A percentile compares a stretch with the other conserved stretches of the same genome.
Evolutionary conservation across 2,888 invertebrate species (phyloP).

Genomic region (Junonia oenone): DNA sequence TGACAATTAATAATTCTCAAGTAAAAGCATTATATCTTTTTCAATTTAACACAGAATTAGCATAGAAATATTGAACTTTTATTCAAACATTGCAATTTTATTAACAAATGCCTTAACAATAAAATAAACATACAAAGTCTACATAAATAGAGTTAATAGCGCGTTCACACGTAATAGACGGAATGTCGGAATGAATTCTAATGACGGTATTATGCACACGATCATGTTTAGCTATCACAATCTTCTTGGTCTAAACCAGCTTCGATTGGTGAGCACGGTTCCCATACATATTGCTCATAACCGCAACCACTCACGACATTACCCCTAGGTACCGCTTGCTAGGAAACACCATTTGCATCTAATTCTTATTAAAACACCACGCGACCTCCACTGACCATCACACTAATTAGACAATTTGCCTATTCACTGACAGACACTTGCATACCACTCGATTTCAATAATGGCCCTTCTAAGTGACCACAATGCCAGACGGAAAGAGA

Average conservation of each 20-base stretch:
- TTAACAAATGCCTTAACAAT: neutral
- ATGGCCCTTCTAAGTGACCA: slow-evolving; percentile 17
- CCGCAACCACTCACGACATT: slow-evolving; percentile 11
- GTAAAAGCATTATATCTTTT: too few species aligned
- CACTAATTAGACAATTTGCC: slow-evolving; percentile 72
- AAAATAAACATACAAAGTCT: neutral
- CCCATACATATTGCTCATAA: slow-evolving; percentile 32
- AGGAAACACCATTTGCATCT: slow-evolving; percentile 48
- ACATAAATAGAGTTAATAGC: slow-evolving; percentile 1
- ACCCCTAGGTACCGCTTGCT: slow-evolving; percentile 22
- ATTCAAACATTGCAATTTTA: too few species aligned
- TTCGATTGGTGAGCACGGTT: slow-evolving; percentile 34
- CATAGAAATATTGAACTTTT: too few species aligned
- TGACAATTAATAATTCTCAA: too few species aligned
- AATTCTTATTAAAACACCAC: slow-evolving; percentile 53
- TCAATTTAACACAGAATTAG: too few species aligned
- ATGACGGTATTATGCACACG: slow-evolving; percentile 23
- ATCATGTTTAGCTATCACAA: slow-evolving; percentile 39
- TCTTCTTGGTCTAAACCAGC: slow-evolving; percentile 37
- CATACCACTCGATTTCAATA: slow-evolving; percentile 20
- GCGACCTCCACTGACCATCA: slow-evolving; percentile 41
- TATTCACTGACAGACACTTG: slow-evolving; percentile 44
- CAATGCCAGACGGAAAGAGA: slow-evolving; percentile 17
- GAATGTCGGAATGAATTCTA: slow-evolving; percentile 9
- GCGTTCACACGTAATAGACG: slow-evolving; percentile 6